Evolutionary conservation across 2,888 invertebrate genomes (phyloP).

Genomic region (Seira musarum): DNA sequence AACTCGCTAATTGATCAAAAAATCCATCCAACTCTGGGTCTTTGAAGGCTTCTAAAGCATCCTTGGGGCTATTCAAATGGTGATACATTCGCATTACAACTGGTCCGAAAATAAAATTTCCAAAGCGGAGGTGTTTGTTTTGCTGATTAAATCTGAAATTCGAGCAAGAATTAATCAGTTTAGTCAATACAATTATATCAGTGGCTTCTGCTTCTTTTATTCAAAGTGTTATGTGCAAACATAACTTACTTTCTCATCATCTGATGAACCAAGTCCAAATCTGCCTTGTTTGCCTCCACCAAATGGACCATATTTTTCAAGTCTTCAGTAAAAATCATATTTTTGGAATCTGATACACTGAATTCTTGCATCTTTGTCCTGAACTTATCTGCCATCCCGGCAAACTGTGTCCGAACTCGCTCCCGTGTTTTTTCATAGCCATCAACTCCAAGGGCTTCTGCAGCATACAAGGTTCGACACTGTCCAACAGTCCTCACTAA

Average conservation of each 20-base stretch:
- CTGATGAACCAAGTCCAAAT: slow-evolving; percentile 78
- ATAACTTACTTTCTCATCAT: slow-evolving; percentile 80
- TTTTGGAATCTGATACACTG: slow-evolving; percentile 74
- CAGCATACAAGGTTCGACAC: slow-evolving; percentile 75
- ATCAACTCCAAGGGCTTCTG: slow-evolving; percentile 78
- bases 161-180: slow-evolving; percentile 64
- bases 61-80: slow-evolving; percentile 79
- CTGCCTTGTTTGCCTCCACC: slow-evolving; percentile 76
- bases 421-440: slow-evolving; percentile 76
- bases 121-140: slow-evolving; percentile 82
- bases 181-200: slow-evolving; percentile 23
- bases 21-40: slow-evolving; percentile 78
- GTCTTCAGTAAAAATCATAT: slow-evolving; percentile 88
- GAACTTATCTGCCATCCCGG: slow-evolving; percentile 79
- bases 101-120: slow-evolving; percentile 87
- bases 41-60: slow-evolving; percentile 80
- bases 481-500: slow-evolving; percentile 51
- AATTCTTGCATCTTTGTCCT: slow-evolving; percentile 81
- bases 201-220: no score
- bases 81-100: slow-evolving; percentile 86
- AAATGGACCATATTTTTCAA: slow-evolving; percentile 86
- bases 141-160: slow-evolving; percentile 81
- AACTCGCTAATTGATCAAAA: slow-evolving; percentile 81
- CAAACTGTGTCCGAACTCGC: slow-evolving; percentile 77
- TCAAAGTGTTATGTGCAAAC: no score